Conservation (phyloP, 2,113 vertebrate genomes). For the Neolamprologus modestus region DNA sequence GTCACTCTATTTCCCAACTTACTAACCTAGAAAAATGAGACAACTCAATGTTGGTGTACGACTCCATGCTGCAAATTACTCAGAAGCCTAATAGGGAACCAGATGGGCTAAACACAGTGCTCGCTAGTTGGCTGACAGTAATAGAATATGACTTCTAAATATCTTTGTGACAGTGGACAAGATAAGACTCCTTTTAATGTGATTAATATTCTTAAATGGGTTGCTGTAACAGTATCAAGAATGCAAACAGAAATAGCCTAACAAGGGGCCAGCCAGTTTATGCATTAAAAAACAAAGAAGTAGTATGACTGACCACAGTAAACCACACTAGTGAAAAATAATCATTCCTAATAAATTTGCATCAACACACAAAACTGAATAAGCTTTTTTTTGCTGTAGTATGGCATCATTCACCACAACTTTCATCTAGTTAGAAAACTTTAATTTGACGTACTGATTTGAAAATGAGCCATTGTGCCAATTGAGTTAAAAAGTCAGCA, state of each 20-base stretch:
- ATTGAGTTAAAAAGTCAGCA: neutral
- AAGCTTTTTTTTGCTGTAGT: neutral
- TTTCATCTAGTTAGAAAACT: neutral
- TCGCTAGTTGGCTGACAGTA: neutral
- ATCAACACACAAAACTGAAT: neutral
- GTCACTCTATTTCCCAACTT: neutral
- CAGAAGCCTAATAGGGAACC: neutral
- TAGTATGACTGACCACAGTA: neutral
- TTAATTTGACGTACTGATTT: neutral
- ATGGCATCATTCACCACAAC: neutral
- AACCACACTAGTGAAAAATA: neutral
- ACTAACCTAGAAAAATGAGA: neutral
- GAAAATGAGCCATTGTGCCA: neutral
- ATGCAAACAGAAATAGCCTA: neutral
- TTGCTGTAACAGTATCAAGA: neutral
- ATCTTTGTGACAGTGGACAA: neutral
- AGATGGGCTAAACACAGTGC: slow-evolving; percentile 7
- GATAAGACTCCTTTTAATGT: neutral
- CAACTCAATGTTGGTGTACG: neutral
- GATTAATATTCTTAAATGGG: neutral
- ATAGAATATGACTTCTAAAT: neutral
- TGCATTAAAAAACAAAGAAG: neutral
- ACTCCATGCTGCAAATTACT: slow-evolving; percentile 3
- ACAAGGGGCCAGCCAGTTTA: neutral
- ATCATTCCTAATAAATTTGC: neutral